Base-by-base conservation (phyloP, 2,113 vertebrate genomes). In the Ammospiza caudacuta region DNA sequence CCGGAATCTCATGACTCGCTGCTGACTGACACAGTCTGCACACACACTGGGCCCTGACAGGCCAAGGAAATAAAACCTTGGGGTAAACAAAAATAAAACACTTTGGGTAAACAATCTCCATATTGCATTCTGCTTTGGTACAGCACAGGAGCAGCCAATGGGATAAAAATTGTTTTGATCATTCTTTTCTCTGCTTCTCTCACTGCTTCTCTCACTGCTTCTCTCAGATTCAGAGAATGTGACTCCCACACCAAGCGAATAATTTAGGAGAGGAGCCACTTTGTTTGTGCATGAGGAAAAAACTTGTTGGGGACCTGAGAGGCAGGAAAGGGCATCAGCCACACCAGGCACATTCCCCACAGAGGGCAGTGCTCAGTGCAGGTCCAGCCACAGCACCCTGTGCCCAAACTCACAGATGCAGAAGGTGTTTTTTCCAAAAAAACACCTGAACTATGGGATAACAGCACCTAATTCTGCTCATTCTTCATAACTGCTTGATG, bases 321-420 rank as follows among this genome's bases (percentile, higher is more conserved):
- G 27, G 70, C 62, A 87, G 55, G 16, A 18, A 29, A 79, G 17
- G 64, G 39, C 57, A 63, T 17, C 81, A 84, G 35, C 39, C 43
- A 52, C 64, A 20, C 18, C 0, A 1, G 47, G 49, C 18, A 52
- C 0, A 0, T 33, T 43, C 25, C 52, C n/a, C 4, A 1, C 47
- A 51, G 51, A 0, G 2, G 33, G 51, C 0, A 0, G 35, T 37
- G 55, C 62, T 69, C 0, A 0, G 33, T 14, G 37, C 62, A 76
- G 31, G 44, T 9, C 39, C 39, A 39, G 39, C 39, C 1, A 3
- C 12, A 33, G 41, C 25, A 23, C 12, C 64, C 43, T 3, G 6
- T 5, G 5, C 27, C 70, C 27, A 4, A 41, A 37, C 8, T 18
- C 57, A 35, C 31, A 86, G 58, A n/a, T 87, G 55, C 47, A 62